Evolutionary conservation across 2,888 invertebrate genomes (phyloP), one percentile per base, ranked within the genome.

Genomic region (Clusia tigrina): DNA sequence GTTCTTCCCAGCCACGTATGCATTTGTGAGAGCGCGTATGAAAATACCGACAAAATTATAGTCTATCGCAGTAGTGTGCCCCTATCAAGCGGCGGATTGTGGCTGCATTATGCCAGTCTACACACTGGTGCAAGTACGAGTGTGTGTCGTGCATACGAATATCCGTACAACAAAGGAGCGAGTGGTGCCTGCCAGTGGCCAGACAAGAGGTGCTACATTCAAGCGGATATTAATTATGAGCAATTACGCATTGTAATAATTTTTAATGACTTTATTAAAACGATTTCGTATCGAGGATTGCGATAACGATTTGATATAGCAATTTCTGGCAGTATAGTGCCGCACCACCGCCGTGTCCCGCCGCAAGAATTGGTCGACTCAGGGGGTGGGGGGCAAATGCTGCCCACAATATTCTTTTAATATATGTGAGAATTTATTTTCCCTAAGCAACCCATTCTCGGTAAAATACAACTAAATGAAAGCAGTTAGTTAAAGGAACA

Each of bases 191-290:
- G 42, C 42, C n/a, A n/a, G 42, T 17, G 42, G n/a, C 42, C 3
- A 3, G 3, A n/a, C n/a, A 10, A 15, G 48, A 20, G 48, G 48
- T 48, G 48, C 48, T 20, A 22, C 48, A 22, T 48, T 6, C 15
- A 22, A 48, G 51, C 59, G 59, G 53, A 60, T 72, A 70, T 75
- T 75, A 74, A 75, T 74, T 74, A 76, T 74, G 76, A 74, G 74
- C 74, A 76, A 74, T 74, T 74, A 76, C 74, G 74, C 74, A 72
- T 76, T 74, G 74, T 74, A 74, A 74, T 74, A 76, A 63, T 76
- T 74, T 74, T 74, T 74, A 74, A 74, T 74, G 74, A 74, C 74
- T 74, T 74, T 69, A 74, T 74, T 74, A 48, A 48, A 22, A 22
- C 48, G 48, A 48, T 48, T 48, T 48, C 22, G 48, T 20, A 48